Base-by-base conservation (phyloP, 53 echinoderm and acorn worm species). In the Astropecten irregularis region DNA sequence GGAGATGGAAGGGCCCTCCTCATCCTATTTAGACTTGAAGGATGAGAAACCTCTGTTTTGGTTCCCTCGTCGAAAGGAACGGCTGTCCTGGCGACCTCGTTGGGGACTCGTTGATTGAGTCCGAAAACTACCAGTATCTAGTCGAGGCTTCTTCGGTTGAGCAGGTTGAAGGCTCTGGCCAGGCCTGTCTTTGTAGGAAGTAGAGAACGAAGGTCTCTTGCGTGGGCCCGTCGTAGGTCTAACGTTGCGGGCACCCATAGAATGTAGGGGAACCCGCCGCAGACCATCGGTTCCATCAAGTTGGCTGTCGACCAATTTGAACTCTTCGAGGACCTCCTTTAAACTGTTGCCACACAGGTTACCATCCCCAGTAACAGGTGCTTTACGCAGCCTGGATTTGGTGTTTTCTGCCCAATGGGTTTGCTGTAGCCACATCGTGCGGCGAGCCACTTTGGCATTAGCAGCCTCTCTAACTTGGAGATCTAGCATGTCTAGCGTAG, bases 391-490 rank as follows among this genome's bases (percentile, higher is more conserved):
- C 55, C 25, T 55, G 3, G 25, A 1, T 22, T 55, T 55, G 18
- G 22, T 55, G 26, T 50, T 50, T 3, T 55, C 55, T 3, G 55
- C 55, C 25, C 55, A 55, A 27, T 16, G 49, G 46, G 68, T 68
- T 42, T 68, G 68, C 44, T 68, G 68, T 48, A 68, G 23, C 47
- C 68, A 68, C 68, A 68, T 68, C 25, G 20, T 13, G 68, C 48
- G 68, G 3, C 68, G 9, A 0, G 46, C 49, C 28, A 68, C 46
- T 29, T 46, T 69, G 7, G 69, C 69, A 69, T 69, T 25, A 26
- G 29, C 69, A 20, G 46, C 69, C 40, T 69, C 69, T 16, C 49
- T 46, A 1, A 46, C 69, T 46, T 69, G 69, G 14, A 69, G 31
- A 18, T 69, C 69, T 4, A 69, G 42, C 69, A 69, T 46, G 46